phyloP scores from a whole-genome alignment of 2,113 vertebrate genomes.

The Oophaga pumilio region DNA sequence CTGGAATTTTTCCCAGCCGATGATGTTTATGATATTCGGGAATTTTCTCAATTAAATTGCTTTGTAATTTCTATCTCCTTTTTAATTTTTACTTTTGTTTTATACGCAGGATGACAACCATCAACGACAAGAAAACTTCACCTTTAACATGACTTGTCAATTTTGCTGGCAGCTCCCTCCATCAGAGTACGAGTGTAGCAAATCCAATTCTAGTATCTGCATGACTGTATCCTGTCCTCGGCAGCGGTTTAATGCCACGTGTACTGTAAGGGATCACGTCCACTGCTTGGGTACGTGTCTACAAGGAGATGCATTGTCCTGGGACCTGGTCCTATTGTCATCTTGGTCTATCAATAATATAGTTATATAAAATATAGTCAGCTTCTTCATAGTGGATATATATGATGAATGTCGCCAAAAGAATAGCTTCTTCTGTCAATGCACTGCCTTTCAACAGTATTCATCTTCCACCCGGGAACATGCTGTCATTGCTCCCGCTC shows the following conservation, averaged over 20 bases:
- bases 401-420: too few relatives aligned
- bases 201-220: slow-evolving; percentile 80
- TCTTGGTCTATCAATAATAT: too few relatives aligned
- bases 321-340: too few relatives aligned
- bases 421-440: too few relatives aligned
- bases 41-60: too few relatives aligned
- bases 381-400: too few relatives aligned
- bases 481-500: too few relatives aligned
- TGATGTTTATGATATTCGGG: too few relatives aligned
- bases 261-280: slow-evolving; percentile 84
- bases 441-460: too few relatives aligned
- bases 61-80: background rate
- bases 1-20: too few relatives aligned
- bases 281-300: slow-evolving; percentile 85
- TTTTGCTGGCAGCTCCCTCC: slow-evolving; percentile 97
- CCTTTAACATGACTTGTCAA: slow-evolving; percentile 84
- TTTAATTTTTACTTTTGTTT: background rate
- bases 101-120: slow-evolving; percentile 75
- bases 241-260: slow-evolving; percentile 84
- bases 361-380: too few relatives aligned
- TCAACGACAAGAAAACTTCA: slow-evolving; percentile 77
- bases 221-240: slow-evolving; percentile 92
- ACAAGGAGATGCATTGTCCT: background rate
- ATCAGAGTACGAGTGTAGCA: slow-evolving; percentile 80
- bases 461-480: too few relatives aligned